Evolutionary conservation across 2,888 invertebrate species (phyloP), one percentile per base, ranked within the genome.

Genomic region (Cheilosia urbana): DNA sequence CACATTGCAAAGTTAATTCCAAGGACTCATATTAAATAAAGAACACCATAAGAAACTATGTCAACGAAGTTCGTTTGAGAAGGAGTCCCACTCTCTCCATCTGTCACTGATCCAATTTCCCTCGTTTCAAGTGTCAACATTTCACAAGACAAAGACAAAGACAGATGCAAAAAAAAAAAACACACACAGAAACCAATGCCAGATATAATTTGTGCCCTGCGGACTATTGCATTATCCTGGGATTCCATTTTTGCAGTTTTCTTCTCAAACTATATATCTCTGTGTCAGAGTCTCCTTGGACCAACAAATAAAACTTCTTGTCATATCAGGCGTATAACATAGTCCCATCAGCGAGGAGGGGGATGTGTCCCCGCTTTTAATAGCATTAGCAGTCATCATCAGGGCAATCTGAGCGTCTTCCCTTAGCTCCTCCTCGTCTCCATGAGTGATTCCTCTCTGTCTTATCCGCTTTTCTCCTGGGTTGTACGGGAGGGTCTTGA

Each of bases 261-360:
- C 58, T 40, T 45, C 37, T 51, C 15, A 62, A 78, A 63, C 57
- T 57, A 11, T 68, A 34, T 55, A 49, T 55, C 40, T 34, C 30
- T 19, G 58, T 66, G 72, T 66, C 66, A 72, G 66, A 53, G 60
- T 75, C 62, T 66, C 73, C 63, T 62, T 69, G 62, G 62, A 62
- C 68, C 55, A 68, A 68, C 72, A 72, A 79, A 79, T 68, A 73
- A 73, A 75, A 75, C 68, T 68, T 80, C 66, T 66, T 66, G 73
- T 73, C 80, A 80, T 73, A 66, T 73, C 73, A 55, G 65, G 49
- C 34, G 40, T 27, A 21, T 37, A 34, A 58, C 17, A 60, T 40
- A 57, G 47, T 47, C 34, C 40, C 24, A 53, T 24, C 37, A 15
- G 49, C 6, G 21, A 27, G 21, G 13, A 24, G 9, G 42, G 42